Base-by-base conservation (phyloP, 2,797 vertebrate species). In the Parauchenoglanis ngamensis region DNA sequence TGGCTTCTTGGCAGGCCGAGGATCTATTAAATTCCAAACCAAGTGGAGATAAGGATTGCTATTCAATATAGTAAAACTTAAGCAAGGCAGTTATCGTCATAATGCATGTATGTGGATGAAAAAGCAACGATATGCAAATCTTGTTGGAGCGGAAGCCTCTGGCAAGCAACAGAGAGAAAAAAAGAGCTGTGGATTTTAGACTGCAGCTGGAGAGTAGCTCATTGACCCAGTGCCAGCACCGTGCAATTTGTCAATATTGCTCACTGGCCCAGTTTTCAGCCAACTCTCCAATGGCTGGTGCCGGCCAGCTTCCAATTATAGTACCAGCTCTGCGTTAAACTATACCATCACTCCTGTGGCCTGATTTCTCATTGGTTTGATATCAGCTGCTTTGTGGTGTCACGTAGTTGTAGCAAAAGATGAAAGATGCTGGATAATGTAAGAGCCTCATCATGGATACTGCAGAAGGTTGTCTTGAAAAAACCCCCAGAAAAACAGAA, bases 161-260 rank as follows among this genome's bases (percentile, higher is more conserved):
- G 76, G 65, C 44, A 63, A 73, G 49, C 28, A 67, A 35, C 3
- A 23, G 49, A 79, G 21, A 61, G 49, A 10, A 49, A 65, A 28
- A 63, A 63, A 85, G 40, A 77, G 72, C 35, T 31, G 73, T 35
- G 52, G 46, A 56, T 49, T 84, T 87, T 85, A 61, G 75, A 61
- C 61, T 70, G 31, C 79, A n/a, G 75, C 80, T 81, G 75, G 73
- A 84, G 63, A 86, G 49, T 52, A 57, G 67, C 84, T 87, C 80
- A 44, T 59, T 88, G 90, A 91, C 88, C 80, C 87, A 54, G 56
- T 72, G 56, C 78, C 77, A 78, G 89, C 76, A 68, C 83, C 25
- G 4, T 86, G 77, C 61, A 85, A 88, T 91, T 89, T 88, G 87
- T 91, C 90, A 90, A 89, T 90, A 89, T 19, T 63, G 81, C 28